Percentiles rank a stretch among this genome's conserved stretches.
Evolutionary conservation across 2,888 invertebrate genomes (phyloP).

Genomic region (Drosophila barbarae): DNA sequence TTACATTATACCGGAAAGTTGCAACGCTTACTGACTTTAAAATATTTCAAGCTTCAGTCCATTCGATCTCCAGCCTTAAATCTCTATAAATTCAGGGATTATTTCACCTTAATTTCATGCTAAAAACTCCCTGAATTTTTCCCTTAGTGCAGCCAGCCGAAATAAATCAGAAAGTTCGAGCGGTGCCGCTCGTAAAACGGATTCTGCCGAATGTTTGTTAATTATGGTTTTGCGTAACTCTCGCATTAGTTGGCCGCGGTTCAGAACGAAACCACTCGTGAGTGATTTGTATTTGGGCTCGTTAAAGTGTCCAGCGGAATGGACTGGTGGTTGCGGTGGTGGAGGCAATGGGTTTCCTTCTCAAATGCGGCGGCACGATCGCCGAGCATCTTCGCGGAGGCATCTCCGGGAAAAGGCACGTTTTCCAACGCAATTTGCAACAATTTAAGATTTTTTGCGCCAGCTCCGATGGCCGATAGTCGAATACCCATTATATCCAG

Average conservation of each 20-base stretch:
- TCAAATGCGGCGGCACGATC: slow-evolving; percentile 67
- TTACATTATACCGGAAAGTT: background rate
- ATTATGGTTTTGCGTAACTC: slow-evolving; percentile 71
- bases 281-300: slow-evolving; percentile 71
- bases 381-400: slow-evolving; percentile 44
- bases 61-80: background rate
- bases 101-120: accelerated
- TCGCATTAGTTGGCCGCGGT: slow-evolving; percentile 40
- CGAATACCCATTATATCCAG: slow-evolving; percentile 29
- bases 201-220: slow-evolving; percentile 69
- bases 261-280: slow-evolving; percentile 54
- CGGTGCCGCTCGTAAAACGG: slow-evolving; percentile 59
- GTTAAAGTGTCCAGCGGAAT: slow-evolving; percentile 68
- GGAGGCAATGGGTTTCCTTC: slow-evolving; percentile 41
- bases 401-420: slow-evolving; percentile 69
- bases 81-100: background rate
- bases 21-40: too few relatives aligned
- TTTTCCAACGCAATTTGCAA: slow-evolving; percentile 70
- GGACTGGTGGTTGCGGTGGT: slow-evolving; percentile 34
- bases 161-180: slow-evolving; percentile 63
- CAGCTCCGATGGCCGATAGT: slow-evolving; percentile 57
- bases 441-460: slow-evolving; percentile 69
- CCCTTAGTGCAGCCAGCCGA: slow-evolving; percentile 23
- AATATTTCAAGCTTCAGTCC: too few relatives aligned
- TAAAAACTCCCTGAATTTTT: background rate